These are phyloP conservation scores for Plutomurus gul DNA, from an alignment of 1,140 invertebrate species.

Conservation along the genomic window DNA sequence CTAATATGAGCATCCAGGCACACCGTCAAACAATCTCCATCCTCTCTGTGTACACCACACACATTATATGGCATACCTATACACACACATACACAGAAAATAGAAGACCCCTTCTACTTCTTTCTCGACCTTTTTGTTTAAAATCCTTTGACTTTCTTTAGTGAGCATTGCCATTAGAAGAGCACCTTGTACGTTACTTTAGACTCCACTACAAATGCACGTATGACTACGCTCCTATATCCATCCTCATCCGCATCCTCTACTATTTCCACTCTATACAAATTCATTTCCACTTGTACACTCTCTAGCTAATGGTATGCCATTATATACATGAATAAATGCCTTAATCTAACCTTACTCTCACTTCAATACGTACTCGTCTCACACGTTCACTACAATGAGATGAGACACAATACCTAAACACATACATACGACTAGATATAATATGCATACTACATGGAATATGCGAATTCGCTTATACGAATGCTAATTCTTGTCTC, in stretches of 20 bases:
- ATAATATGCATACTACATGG: too few relatives aligned
- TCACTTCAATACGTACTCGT: not conserved
- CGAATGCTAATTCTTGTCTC: too few relatives aligned
- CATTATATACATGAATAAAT: not conserved
- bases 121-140: not conserved
- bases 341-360: not conserved
- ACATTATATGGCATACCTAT: not conserved
- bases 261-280: not conserved
- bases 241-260: not conserved
- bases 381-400: not conserved
- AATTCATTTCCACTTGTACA: not conserved
- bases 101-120: not conserved
- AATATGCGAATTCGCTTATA: too few relatives aligned
- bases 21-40: constrained; percentile 28
- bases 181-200: not conserved
- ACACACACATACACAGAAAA: not conserved
- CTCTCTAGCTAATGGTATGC: not conserved
- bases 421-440: too few relatives aligned
- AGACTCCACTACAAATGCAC: not conserved
- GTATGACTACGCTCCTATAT: not conserved
- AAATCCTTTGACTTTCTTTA: not conserved
- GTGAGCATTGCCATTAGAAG: not conserved
- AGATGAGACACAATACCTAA: too few relatives aligned
- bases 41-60: not conserved
- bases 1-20: constrained; percentile 48